Conservation (phyloP, 2,113 vertebrate genomes). For the Varanus komodoensis region DNA sequence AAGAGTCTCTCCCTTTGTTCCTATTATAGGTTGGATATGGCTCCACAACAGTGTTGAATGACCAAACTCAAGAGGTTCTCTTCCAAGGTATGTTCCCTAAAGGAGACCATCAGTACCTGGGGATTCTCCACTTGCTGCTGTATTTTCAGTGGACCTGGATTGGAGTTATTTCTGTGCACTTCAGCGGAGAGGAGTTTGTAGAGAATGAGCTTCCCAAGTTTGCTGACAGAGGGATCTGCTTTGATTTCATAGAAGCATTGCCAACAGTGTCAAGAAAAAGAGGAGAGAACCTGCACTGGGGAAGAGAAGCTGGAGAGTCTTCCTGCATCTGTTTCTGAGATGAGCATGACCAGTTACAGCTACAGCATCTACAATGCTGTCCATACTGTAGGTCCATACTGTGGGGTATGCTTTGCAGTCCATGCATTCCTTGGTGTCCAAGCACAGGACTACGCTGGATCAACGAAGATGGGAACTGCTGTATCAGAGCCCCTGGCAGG, state of each 20-base stretch:
- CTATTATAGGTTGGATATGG: not conserved
- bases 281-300: not conserved
- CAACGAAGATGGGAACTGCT: not conserved
- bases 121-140: not conserved
- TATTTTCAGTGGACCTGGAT: conserved; percentile 1
- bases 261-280: not conserved
- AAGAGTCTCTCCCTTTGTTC: not conserved
- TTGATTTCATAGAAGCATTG: not conserved
- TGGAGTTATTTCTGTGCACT: not conserved
- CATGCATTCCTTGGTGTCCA: not conserved
- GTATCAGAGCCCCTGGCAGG: not conserved
- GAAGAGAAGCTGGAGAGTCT: not conserved
- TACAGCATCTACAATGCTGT: conserved; percentile 8
- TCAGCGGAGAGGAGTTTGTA: not conserved
- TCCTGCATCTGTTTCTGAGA: not conserved
- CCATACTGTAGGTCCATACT: not conserved
- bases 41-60: no score
- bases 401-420: not conserved
- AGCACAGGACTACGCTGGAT: not conserved
- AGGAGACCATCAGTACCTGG: not conserved
- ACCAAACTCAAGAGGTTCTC: not conserved
- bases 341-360: not conserved
- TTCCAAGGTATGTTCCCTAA: not conserved
- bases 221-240: not conserved
- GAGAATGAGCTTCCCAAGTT: not conserved